Percentiles rank a stretch among this genome's conserved stretches.
These are phyloP conservation scores for Ornithorhynchus anatinus DNA, from an alignment of 2,113 vertebrate species.

Conservation along the genomic window DNA sequence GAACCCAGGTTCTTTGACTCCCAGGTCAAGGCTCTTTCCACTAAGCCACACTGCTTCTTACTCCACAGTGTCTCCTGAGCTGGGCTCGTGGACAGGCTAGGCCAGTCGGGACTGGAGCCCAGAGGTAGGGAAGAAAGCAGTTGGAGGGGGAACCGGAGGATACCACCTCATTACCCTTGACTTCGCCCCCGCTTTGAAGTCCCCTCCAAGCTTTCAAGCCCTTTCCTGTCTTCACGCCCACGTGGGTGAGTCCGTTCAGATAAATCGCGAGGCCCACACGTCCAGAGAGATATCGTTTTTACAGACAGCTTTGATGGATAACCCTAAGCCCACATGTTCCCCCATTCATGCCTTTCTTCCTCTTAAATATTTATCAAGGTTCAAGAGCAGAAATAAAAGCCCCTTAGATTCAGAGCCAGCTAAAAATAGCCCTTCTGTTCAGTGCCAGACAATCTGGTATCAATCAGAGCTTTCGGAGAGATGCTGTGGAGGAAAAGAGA, in stretches of 20 bases:
- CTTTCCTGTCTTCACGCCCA: conserved; percentile 23
- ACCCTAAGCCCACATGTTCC: conserved; percentile 67
- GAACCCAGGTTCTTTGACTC: not conserved
- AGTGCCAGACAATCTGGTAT: conserved; percentile 83
- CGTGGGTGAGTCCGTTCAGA: not conserved
- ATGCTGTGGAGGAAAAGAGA: conserved; percentile 56
- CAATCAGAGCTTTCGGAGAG: conserved; percentile 76
- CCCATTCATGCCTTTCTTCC: conserved; percentile 62
- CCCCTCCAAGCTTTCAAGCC: conserved; percentile 51
- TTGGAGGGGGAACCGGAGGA: conserved; percentile 73
- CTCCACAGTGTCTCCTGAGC: not conserved
- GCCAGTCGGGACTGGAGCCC: not conserved
- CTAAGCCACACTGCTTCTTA: too few relatives aligned
- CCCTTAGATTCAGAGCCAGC: conserved; percentile 69
- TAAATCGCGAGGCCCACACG: too few relatives aligned
- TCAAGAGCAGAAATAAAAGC: conserved; percentile 62
- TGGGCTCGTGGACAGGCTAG: not conserved
- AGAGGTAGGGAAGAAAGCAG: conserved; percentile 44
- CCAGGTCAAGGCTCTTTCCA: too few relatives aligned
- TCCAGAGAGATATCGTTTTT: conserved; percentile 30
- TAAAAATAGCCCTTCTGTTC: conserved; percentile 70
- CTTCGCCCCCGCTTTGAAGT: conserved; percentile 79
- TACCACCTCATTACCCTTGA: conserved; percentile 76
- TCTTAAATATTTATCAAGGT: conserved; percentile 69
- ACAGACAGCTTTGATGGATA: conserved; percentile 78